A percentile compares a stretch with the other conserved stretches of the same genome.
These are phyloP conservation scores for Probaryconus sp. DNA, from an alignment of 1,140 invertebrate species.

Conservation along the genomic window DNA sequence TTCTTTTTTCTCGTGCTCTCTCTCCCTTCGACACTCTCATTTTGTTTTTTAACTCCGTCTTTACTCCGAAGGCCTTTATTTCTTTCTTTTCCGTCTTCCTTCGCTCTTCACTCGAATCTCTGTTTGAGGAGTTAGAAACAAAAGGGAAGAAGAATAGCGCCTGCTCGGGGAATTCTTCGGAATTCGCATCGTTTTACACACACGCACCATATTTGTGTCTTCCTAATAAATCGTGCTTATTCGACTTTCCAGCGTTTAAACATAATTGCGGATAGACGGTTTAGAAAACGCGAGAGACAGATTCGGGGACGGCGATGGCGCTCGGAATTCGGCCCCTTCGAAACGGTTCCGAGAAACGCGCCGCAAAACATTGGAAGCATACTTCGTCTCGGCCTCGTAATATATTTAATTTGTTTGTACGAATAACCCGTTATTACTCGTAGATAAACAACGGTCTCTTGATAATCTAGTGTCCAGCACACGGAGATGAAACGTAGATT, in stretches of 20 bases:
- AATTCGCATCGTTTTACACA: neutral
- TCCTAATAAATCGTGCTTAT: neutral
- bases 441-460: conserved; percentile 48
- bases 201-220: neutral
- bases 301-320: neutral
- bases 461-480: conserved; percentile 27
- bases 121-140: conserved; percentile 2
- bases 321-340: conserved; percentile 16
- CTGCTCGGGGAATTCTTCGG: conserved; percentile 4
- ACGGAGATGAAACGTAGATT: neutral
- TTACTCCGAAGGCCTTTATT: conserved; percentile 14
- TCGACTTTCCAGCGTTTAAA: neutral
- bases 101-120: conserved; percentile 31
- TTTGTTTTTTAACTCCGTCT: conserved; percentile 27
- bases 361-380: conserved; percentile 12
- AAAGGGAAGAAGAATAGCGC: conserved; percentile 14
- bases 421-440: conserved; percentile 44
- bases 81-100: conserved; percentile 35
- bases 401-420: conserved; percentile 57
- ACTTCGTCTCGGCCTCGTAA: conserved; percentile 51
- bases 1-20: conserved; percentile 5
- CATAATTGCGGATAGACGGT: too few relatives aligned
- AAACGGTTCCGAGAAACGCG: conserved; percentile 31
- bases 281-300: too few relatives aligned
- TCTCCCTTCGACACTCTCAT: conserved; percentile 2